Conservation (phyloP, 2,888 invertebrate genomes). For the Oscheius sp. region DNA sequence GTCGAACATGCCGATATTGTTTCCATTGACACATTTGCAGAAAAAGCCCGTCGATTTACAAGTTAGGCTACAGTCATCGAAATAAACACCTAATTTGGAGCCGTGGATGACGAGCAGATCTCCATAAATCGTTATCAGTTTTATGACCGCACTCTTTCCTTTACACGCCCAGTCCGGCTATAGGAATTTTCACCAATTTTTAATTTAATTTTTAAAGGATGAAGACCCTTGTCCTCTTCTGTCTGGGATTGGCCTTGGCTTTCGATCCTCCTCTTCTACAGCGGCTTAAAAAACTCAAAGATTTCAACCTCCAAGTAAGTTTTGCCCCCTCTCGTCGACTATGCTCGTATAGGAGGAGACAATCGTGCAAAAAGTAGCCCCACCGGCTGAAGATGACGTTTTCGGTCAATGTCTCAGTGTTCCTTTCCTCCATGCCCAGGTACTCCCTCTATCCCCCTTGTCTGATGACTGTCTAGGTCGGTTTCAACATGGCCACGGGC, state of each 20-base stretch:
- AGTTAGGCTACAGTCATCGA: too few relatives aligned
- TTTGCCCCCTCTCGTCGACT: background rate
- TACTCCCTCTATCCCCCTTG: background rate
- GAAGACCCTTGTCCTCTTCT: background rate
- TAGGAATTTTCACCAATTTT: background rate
- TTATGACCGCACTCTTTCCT: constrained; percentile 24
- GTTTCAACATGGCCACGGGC: constrained; percentile 4
- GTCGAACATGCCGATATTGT: too few relatives aligned
- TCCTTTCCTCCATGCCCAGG: constrained; percentile 7
- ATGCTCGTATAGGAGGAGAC: background rate
- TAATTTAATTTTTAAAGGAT: constrained; percentile 1
- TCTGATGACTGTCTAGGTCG: background rate
- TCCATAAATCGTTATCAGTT: constrained; percentile 36
- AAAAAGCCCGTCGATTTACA: too few relatives aligned
- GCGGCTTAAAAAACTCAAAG: background rate
- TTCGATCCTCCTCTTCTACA: background rate
- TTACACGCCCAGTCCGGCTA: constrained; percentile 31
- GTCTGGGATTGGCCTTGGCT: background rate
- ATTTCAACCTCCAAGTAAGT: background rate
- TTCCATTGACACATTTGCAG: too few relatives aligned
- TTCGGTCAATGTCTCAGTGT: background rate
- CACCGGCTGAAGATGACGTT: constrained; percentile 7
- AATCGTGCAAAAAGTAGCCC: background rate
- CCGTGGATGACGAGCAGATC: constrained; percentile 1
- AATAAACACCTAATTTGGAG: background rate